A percentile compares a stretch with the other conserved stretches of the same genome.
phyloP scores from a whole-genome alignment of 1,140 invertebrate species.

The Trachelipus rathkii region DNA sequence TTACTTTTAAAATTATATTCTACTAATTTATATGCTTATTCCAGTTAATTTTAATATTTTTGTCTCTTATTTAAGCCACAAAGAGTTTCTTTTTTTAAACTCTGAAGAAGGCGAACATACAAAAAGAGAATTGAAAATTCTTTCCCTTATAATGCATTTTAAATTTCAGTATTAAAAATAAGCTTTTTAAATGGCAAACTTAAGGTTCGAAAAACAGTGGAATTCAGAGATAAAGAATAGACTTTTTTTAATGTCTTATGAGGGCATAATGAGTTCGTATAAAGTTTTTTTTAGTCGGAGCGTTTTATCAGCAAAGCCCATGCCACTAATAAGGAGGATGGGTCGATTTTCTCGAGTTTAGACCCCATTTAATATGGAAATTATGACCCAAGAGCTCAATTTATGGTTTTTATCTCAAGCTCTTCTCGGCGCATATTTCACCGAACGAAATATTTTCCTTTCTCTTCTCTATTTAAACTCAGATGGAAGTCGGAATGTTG shows the following conservation, averaged over 20 bases:
- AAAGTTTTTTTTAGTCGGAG: not conserved
- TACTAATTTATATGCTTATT: too few relatives aligned
- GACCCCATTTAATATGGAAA: conserved; percentile 7
- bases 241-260: not conserved
- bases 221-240: not conserved
- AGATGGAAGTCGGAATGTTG: not conserved
- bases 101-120: too few relatives aligned
- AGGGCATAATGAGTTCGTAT: conserved; percentile 6
- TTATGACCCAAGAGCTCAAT: conserved; percentile 1
- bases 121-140: too few relatives aligned
- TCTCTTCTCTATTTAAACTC: not conserved
- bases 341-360: not conserved
- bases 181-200: not conserved
- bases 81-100: too few relatives aligned
- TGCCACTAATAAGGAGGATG: not conserved
- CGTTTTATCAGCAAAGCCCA: conserved; percentile 8
- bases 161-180: conserved; percentile 1
- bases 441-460: conserved; percentile 1
- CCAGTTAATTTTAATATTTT: too few relatives aligned
- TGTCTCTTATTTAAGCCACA: too few relatives aligned
- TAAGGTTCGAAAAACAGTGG: not conserved
- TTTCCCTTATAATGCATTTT: not conserved
- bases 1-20: too few relatives aligned
- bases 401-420: conserved; percentile 7
- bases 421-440: conserved; percentile 3